Percentiles rank a stretch among this genome's conserved stretches.
Conservation (phyloP, 2,113 vertebrate genomes). For the Albula glossodonta region DNA sequence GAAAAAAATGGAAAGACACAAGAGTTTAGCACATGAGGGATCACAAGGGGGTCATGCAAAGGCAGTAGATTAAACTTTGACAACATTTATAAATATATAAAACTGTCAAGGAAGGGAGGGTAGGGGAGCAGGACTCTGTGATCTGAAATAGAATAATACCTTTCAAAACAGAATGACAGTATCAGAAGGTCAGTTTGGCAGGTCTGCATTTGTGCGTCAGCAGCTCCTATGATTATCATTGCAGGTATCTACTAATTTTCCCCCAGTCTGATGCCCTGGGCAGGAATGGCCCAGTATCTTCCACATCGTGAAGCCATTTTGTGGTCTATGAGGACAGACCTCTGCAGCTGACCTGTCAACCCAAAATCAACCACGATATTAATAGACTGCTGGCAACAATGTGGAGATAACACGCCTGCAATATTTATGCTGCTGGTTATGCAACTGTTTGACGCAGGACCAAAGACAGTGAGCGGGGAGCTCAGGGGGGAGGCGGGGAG, state of each 20-base stretch:
- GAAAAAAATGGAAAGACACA: neutral
- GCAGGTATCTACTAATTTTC: too few relatives aligned
- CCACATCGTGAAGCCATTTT: neutral
- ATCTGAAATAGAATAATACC: too few relatives aligned
- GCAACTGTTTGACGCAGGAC: constrained; percentile 9
- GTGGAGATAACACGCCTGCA: constrained; percentile 7
- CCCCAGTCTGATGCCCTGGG: neutral
- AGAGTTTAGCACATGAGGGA: neutral
- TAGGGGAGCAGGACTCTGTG: neutral
- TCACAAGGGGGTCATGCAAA: neutral
- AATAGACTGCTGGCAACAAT: constrained; percentile 5
- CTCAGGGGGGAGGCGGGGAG: neutral
- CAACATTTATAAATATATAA: neutral
- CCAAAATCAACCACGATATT: neutral
- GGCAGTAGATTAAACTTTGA: neutral
- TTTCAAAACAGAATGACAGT: too few relatives aligned
- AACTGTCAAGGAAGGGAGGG: neutral
- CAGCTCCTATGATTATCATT: too few relatives aligned
- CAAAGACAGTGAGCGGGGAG: neutral
- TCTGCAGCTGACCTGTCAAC: neutral
- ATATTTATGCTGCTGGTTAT: constrained; percentile 31
- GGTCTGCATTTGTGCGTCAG: too few relatives aligned
- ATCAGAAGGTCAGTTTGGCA: too few relatives aligned
- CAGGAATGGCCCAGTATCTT: too few relatives aligned
- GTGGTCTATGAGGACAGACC: neutral